These are phyloP conservation scores for Tholera decimalis DNA, from an alignment of 2,888 invertebrate species.

Conservation along the genomic window DNA sequence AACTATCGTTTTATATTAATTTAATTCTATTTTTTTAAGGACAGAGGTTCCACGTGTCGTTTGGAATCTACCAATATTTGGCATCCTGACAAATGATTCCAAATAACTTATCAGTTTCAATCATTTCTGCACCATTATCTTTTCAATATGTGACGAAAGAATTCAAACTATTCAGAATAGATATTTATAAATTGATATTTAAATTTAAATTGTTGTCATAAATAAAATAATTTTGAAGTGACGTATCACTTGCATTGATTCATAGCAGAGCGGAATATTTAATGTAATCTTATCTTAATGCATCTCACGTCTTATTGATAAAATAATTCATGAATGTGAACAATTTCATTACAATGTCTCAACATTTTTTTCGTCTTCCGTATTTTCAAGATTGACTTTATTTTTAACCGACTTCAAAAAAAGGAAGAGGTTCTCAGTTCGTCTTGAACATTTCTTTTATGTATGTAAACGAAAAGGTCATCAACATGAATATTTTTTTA, in stretches of 20 bases:
- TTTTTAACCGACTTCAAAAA: too few species aligned
- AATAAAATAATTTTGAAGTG: neutral
- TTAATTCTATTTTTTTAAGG: too few species aligned
- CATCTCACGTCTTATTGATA: conserved; percentile 15
- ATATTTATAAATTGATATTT: neutral
- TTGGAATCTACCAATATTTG: neutral
- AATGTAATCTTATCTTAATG: conserved; percentile 24
- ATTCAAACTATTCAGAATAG: neutral
- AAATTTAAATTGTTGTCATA: neutral
- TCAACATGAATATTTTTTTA: too few species aligned
- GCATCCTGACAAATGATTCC: neutral
- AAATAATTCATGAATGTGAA: neutral
- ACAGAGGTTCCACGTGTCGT: neutral
- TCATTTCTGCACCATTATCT: neutral
- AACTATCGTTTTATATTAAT: too few species aligned
- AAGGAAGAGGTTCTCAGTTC: too few species aligned
- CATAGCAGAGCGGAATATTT: neutral
- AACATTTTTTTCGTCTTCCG: neutral
- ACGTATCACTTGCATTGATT: neutral
- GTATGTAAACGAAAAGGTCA: too few species aligned
- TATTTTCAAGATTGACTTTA: too few species aligned
- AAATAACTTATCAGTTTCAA: neutral
- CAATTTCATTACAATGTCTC: conserved; percentile 3
- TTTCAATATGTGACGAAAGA: neutral
- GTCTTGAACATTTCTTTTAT: too few species aligned